Percentiles rank a stretch among this genome's conserved stretches.
phyloP scores from a whole-genome alignment of 2,113 vertebrate species.

The Climacteris rufus region DNA sequence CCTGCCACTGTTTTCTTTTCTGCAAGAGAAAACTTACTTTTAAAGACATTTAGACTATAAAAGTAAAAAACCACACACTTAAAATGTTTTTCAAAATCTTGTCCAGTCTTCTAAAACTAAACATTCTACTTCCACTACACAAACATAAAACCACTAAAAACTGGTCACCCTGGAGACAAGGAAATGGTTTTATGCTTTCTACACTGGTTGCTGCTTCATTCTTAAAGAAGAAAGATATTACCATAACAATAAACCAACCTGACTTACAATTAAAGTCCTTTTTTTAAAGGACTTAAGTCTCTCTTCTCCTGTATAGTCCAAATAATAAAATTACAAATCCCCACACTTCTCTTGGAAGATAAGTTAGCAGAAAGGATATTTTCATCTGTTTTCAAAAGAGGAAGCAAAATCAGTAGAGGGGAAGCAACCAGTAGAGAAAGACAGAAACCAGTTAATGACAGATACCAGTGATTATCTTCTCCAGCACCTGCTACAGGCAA shows the following conservation, averaged over 20 bases:
- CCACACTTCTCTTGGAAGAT: not conserved
- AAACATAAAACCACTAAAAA: not conserved
- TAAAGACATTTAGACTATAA: not conserved
- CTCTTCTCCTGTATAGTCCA: not conserved
- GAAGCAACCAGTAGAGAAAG: not conserved
- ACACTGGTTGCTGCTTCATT: not conserved
- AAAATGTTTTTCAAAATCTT: not conserved
- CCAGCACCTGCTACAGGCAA: not conserved
- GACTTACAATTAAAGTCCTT: not conserved
- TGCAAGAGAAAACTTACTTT: constrained; percentile 23
- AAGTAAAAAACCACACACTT: not conserved
- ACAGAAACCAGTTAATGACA: not conserved
- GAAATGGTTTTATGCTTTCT: not conserved
- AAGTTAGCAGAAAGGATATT: not conserved
- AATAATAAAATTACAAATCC: not conserved
- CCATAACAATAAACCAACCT: not conserved
- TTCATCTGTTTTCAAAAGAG: not conserved
- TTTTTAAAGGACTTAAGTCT: not conserved
- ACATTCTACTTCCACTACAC: not conserved
- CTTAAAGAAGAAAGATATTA: not conserved
- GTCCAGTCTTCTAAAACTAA: not conserved
- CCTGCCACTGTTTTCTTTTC: constrained; percentile 38
- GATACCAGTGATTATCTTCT: not conserved
- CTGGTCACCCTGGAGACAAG: not conserved
- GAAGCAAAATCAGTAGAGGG: not conserved